Conservation (phyloP, 2,888 invertebrate genomes). For the Ellobium chinense region DNA sequence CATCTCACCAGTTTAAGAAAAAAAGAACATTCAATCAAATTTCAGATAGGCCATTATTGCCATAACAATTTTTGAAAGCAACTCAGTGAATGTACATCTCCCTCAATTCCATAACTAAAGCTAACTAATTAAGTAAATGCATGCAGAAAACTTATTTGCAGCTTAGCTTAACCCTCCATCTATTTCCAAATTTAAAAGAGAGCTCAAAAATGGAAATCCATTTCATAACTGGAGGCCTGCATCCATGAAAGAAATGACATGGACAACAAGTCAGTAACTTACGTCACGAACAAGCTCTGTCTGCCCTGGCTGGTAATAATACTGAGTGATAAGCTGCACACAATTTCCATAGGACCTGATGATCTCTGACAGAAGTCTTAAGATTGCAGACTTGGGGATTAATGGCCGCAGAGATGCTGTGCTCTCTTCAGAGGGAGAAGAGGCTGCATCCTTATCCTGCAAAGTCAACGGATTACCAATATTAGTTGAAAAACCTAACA, state of each 20-base stretch:
- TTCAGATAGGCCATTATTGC: too few relatives aligned
- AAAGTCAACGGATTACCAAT: too few relatives aligned
- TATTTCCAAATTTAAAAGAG: neutral
- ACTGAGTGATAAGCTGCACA: constrained; percentile 87
- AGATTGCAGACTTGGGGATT: constrained; percentile 86
- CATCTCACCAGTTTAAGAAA: too few relatives aligned
- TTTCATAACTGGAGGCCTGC: neutral
- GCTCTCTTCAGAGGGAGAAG: constrained; percentile 29
- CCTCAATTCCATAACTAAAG: too few relatives aligned
- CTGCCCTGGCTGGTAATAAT: constrained; percentile 83
- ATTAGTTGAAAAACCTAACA: too few relatives aligned
- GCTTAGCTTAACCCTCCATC: neutral
- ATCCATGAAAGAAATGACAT: neutral
- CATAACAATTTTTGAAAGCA: too few relatives aligned
- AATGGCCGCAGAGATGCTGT: constrained; percentile 80
- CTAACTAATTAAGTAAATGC: too few relatives aligned
- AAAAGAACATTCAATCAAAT: too few relatives aligned
- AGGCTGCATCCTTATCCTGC: constrained; percentile 29
- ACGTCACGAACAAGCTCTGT: constrained; percentile 83
- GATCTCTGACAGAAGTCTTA: constrained; percentile 88
- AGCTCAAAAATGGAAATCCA: neutral
- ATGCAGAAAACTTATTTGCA: too few relatives aligned
- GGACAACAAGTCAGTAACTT: constrained; percentile 9
- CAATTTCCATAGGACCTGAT: constrained; percentile 88
- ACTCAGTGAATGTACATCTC: too few relatives aligned